Evolutionary conservation across 2,113 vertebrate species (phyloP), one percentile per base, ranked within the genome.

Genomic region (Rhabdomys dilectus): DNA sequence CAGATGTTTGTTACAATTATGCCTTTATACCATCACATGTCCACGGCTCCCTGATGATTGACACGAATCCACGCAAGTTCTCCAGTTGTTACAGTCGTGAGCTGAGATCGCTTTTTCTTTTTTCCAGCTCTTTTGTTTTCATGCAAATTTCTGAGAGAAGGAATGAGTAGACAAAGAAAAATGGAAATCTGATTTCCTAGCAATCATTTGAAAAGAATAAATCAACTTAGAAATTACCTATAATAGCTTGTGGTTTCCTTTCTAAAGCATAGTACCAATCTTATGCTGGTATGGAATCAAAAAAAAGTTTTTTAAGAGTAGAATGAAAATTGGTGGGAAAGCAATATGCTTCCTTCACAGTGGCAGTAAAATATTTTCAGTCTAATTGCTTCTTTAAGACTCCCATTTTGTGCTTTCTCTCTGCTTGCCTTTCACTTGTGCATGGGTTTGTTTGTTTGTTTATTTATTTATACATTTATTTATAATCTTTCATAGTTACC

Each of bases 361-460:
- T 92, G 26, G 76, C 45, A 42, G 53, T 95, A 81, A 88, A 98
- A 85, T 97, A 77, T 95, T 97, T 96, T 68, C 29, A 91, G 0
- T 93, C 76, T 17, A 93, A 95, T 93, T 73, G 53, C 12, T 1
- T 89, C 42, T 96, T 96, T 91, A 77, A 77, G 51, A 51, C 13
- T 91, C 85, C 95, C 94, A 92, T 95, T 96, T 12, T 95, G 72
- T 95, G 95, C 95, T 93, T 96, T 93, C 88, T 96, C 88, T 97
- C 91, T 98, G 98, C 98, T 96, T 98, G 96, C 95, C 97, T 97
- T 91, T 97, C 19, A 78, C 97, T 97, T 97, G 64, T 97, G 97
- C 96, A 98, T 98, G 98, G 45, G 97, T 98, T 97, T 96, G 66
- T 93, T 39, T 60, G 13, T 84, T 60, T 81, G 7, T 53, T n/a